Evolutionary conservation across 1,140 invertebrate species (phyloP), one percentile per base, ranked within the genome.

Genomic region (Drosophila pandora): DNA sequence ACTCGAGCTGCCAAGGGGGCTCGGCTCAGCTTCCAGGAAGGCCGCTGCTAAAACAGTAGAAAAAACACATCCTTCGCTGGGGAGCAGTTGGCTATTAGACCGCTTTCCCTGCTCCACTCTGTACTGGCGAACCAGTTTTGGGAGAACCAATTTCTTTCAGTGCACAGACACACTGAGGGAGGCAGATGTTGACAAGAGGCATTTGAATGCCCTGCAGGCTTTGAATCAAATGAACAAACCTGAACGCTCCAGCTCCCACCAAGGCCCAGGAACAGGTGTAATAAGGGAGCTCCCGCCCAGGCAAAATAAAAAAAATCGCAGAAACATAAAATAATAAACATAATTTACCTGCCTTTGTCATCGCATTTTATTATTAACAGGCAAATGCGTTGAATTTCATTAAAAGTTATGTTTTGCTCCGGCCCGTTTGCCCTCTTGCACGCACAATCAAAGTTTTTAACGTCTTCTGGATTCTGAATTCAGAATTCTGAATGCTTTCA

Each of bases 301-400:
- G 43, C 53, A 65, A 65, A 39, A 61, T 49, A 47, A 47, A 60
- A 61, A 17, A 68, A 70, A 48, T 41, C 50, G 49, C 41, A 56
- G 32, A 49, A 28, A 68, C 48, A 79, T 78, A 72, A 87, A 87
- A 87, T 88, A 87, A 87, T 87, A 87, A 87, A 87, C 83, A 88
- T 88, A 88, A 88, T 88, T 88, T 82, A 67, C 32, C 54, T 56
- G 79, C 68, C 60, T 83, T 76, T 69, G 76, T 68, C 70, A 52
- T 79, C 79, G 68, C 84, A 76, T 88, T 87, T 79, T 58, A 83
- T 77, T 88, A 89, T 88, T 89, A 89, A 83, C 83, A 87, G 71
- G 61, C 71, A 79, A 88, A 76, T 82, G 83, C 79, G 79, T 65
- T 79, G 63, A 74, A 74, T 88, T 88, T 88, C 80, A 88, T 88